Base-by-base conservation (phyloP, 2,113 vertebrate species). In the Melanotaenia duboulayi region DNA sequence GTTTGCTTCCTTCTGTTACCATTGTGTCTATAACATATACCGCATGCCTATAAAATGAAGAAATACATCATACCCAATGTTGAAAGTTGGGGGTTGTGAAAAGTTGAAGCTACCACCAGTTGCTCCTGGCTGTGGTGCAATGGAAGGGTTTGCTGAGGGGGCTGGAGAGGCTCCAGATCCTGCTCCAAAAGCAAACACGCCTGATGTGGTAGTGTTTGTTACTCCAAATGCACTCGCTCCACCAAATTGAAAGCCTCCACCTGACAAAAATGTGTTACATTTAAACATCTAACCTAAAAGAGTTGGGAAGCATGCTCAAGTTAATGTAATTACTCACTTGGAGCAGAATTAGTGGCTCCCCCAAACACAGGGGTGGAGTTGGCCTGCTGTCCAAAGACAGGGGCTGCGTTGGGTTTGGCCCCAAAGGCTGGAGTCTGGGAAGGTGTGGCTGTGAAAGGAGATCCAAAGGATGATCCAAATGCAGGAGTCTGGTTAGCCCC, bases 201-300 rank as follows among this genome's bases (percentile, higher is more conserved):
- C 86, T 7, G 85, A 50, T 50, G 55, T 49, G 74, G 60, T 49
- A 72, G 68, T 86, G 85, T 70, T 40, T 83, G 94, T 67, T 86
- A 92, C 82, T 91, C 94, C 97, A 90, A 95, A 96, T 16, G 90
- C 84, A 84, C 92, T 87, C 64, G 76, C 92, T 72, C 93, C 93
- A 74, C 96, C 96, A 78, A 99, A 99, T 65, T 95, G 96, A 91
- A 97, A 99, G 22, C 93, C 90, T 37, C 93, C 60, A 91, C 92
- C 94, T 96, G 76, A 19, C 49, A 7, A 7, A 81, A 28, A 81
- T 7, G 17, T 2, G 0, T 0, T 23, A 65, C 22, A 46, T 48
- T 66, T 24, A 37, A 23, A 71, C 1, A 13, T 37, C 22, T 44
- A 13, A 42, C 14, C 12, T 14, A 42, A 50, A 59, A 48, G 10